Evolutionary conservation across 2,888 invertebrate genomes (phyloP).

Genomic region (Glaucopsyche alexis): DNA sequence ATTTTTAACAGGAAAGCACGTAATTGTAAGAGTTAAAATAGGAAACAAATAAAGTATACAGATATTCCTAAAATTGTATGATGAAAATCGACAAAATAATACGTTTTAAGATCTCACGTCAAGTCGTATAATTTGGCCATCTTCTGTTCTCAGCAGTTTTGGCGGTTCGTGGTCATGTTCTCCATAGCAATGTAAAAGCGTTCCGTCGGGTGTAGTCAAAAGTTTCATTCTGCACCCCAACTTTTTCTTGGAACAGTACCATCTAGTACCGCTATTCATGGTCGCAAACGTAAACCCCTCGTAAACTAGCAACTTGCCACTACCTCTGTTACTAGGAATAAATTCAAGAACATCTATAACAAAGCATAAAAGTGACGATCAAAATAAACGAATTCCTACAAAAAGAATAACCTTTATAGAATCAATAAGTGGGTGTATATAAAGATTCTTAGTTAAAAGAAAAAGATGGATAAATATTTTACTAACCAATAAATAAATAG

Average conservation of each 20-base stretch:
- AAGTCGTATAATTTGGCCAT: slow-evolving; percentile 31
- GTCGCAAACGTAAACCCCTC: slow-evolving; percentile 45
- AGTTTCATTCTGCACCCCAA: slow-evolving; percentile 43
- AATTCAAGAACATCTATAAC: slow-evolving; percentile 31
- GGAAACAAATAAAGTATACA: too few relatives aligned
- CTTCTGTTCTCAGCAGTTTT: slow-evolving; percentile 29
- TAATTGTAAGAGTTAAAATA: too few relatives aligned
- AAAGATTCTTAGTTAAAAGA: too few relatives aligned
- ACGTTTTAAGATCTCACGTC: too few relatives aligned
- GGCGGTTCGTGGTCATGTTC: slow-evolving; percentile 37
- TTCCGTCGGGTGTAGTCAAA: slow-evolving; percentile 35
- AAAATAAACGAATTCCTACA: too few relatives aligned
- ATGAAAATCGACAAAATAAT: too few relatives aligned
- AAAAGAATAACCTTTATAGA: too few relatives aligned
- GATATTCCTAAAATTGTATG: too few relatives aligned
- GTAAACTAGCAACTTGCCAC: slow-evolving; percentile 45
- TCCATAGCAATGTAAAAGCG: slow-evolving; percentile 32
- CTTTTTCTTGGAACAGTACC: slow-evolving; percentile 43
- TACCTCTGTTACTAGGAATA: slow-evolving; percentile 36
- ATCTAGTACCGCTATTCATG: slow-evolving; percentile 35
- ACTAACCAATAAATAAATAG: too few relatives aligned
- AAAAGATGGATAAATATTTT: too few relatives aligned
- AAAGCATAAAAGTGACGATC: background rate
- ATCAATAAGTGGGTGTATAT: too few relatives aligned
- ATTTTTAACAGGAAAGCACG: too few relatives aligned